A percentile compares a stretch with the other conserved stretches of the same genome.
These are phyloP conservation scores for Homalodisca vitripennis DNA, from an alignment of 1,140 invertebrate species.

Conservation along the genomic window DNA sequence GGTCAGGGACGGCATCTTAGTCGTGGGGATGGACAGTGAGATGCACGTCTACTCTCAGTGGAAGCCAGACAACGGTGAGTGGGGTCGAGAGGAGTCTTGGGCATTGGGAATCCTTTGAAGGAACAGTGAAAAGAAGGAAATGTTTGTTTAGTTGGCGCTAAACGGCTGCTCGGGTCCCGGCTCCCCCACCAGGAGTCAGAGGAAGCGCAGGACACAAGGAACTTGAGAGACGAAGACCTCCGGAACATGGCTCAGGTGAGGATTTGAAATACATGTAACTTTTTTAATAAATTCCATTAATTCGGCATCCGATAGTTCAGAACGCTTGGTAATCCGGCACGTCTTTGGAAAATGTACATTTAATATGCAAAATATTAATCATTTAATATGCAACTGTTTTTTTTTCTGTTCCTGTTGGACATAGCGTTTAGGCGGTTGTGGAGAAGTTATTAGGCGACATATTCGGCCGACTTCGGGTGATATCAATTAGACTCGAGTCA, in stretches of 20 bases:
- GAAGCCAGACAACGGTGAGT: slow-evolving; percentile 63
- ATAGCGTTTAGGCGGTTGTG: too few species aligned
- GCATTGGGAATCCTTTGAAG: too few species aligned
- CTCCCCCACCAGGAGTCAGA: slow-evolving; percentile 54
- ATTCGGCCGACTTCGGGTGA: too few species aligned
- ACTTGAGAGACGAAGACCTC: slow-evolving; percentile 77
- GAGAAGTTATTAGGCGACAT: too few species aligned
- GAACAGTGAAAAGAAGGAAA: neutral
- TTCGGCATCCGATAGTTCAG: too few species aligned
- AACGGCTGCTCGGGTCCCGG: slow-evolving; percentile 34
- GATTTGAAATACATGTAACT: neutral
- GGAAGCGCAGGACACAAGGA: slow-evolving; percentile 68
- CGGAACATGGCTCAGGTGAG: slow-evolving; percentile 60
- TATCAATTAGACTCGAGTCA: too few species aligned
- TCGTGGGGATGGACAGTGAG: slow-evolving; percentile 99
- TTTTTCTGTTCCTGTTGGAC: too few species aligned
- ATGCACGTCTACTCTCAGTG: slow-evolving; percentile 99
- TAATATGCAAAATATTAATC: too few species aligned
- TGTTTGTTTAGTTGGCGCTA: slow-evolving; percentile 30
- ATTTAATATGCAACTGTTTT: too few species aligned
- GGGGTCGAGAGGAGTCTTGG: neutral
- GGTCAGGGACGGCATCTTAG: slow-evolving; percentile 96
- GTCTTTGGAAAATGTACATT: too few species aligned
- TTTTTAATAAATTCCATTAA: too few species aligned
- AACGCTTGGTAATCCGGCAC: too few species aligned